Percentiles rank a stretch among this genome's conserved stretches.
Conservation (phyloP, 2,888 invertebrate species). For the Synergus umbraculus region DNA sequence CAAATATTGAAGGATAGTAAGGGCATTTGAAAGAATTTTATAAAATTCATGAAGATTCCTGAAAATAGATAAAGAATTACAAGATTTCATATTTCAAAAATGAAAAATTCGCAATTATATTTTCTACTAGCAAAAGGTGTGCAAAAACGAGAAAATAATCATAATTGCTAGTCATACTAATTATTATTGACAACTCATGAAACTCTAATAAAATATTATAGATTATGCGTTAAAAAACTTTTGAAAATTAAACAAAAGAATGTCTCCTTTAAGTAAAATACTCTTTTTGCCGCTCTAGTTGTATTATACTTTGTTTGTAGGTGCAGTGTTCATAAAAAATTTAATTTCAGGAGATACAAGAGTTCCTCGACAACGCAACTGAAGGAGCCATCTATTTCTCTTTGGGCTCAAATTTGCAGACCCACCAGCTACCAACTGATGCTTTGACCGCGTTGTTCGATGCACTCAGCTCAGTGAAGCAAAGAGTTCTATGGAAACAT, state of each 20-base stretch:
- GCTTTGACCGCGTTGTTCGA: constrained; percentile 68
- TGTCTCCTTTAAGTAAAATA: not conserved
- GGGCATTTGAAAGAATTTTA: no score
- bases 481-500: constrained; percentile 76
- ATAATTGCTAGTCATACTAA: no score
- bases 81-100: no score
- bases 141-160: no score
- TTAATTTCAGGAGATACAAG: constrained; percentile 67
- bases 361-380: constrained; percentile 71
- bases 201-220: no score
- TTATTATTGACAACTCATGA: no score
- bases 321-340: not conserved
- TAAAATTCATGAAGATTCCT: no score
- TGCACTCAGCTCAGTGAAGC: constrained; percentile 71
- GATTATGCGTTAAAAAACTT: no score
- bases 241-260: not conserved
- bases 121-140: no score
- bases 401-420: constrained; percentile 76
- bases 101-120: no score
- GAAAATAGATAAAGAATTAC: no score
- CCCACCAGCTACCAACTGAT: constrained; percentile 69
- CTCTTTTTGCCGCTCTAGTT: not conserved
- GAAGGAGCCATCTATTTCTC: constrained; percentile 76
- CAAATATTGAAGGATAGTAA: no score
- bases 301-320: not conserved